Conservation (phyloP, 2,113 vertebrate species). For the Malurus alboscapulatus region DNA sequence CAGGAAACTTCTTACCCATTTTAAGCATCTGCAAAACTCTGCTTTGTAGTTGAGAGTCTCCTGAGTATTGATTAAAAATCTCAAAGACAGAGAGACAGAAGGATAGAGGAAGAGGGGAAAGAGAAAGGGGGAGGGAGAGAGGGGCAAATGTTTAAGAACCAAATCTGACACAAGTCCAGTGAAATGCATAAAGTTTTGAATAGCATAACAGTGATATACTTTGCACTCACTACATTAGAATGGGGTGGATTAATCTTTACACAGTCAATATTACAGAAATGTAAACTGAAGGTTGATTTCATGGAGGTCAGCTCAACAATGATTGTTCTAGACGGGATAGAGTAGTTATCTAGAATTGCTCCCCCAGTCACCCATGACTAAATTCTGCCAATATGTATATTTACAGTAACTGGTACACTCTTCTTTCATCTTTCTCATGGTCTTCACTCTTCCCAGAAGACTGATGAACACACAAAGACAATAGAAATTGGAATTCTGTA, state of each 20-base stretch:
- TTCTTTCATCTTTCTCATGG: not conserved
- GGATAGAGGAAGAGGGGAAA: not conserved
- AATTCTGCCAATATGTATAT: not conserved
- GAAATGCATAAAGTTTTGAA: not conserved
- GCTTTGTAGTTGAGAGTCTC: not conserved
- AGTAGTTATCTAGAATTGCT: not conserved
- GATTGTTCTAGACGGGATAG: not conserved
- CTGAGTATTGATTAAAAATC: not conserved
- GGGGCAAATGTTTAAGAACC: not conserved
- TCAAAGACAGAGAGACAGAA: not conserved
- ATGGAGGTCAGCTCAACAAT: not conserved
- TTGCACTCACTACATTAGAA: not conserved
- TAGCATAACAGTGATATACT: not conserved
- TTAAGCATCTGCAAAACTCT: not conserved
- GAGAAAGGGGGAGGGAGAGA: rapidly evolving
- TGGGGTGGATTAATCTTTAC: not conserved
- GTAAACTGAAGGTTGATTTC: not conserved
- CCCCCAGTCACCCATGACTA: not conserved
- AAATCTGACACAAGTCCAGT: not conserved
- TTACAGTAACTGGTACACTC: not conserved
- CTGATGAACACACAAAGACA: not conserved
- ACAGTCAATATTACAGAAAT: not conserved
- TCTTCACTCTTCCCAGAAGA: not conserved
- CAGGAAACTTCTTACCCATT: not conserved
- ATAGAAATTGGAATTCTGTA: not conserved